Base-by-base conservation (phyloP, 2,113 vertebrate species). In the Epinephelus moara region DNA sequence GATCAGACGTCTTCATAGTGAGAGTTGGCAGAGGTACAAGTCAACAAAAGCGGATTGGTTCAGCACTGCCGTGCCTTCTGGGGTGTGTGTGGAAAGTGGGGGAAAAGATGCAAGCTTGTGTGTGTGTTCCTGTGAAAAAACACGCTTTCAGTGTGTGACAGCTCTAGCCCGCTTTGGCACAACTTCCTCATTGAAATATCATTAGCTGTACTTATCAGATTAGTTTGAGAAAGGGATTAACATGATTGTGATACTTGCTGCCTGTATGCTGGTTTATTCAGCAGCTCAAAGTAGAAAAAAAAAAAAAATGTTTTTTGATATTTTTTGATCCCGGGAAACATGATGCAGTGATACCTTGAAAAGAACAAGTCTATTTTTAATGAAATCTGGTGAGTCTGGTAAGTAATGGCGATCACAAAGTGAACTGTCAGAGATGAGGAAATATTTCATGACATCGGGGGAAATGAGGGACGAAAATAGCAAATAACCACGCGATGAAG, bases 11-110 rank as follows among this genome's bases (percentile, higher is more conserved):
- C 82, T 88, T 79, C 85, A 81, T 81, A 70, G n/a, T 5, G 77
- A 89, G 88, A 88, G 83, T 57, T 93, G 93, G 91, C 88, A 86
- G 80, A 80, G 78, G 76, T 78, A 89, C 90, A 90, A 92, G 87
- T 88, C 89, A 86, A 88, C 85, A 84, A 73, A 80, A 84, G 84
- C 62, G 76, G 82, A 90, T 84, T 89, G 90, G 91, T 91, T 93
- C 84, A 81, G 82, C 75, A 64, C 82, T 57, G 85, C 81, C 45
- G 71, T 77, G 89, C 83, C 73, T 86, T 84, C 49, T 73, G 80
- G 88, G 82, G 53, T 67, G 81, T 80, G 62, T 81, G 70, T 73
- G 61, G 18, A 47, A 3, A n/a, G 10, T 33, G 27, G 52, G 59
- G 49, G n/a, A 30, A 49, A 59, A 62, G 69, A 55, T 62, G 42